Evolutionary conservation across 2,797 vertebrate genomes (phyloP).

Genomic region (Enteromius viviparus): DNA sequence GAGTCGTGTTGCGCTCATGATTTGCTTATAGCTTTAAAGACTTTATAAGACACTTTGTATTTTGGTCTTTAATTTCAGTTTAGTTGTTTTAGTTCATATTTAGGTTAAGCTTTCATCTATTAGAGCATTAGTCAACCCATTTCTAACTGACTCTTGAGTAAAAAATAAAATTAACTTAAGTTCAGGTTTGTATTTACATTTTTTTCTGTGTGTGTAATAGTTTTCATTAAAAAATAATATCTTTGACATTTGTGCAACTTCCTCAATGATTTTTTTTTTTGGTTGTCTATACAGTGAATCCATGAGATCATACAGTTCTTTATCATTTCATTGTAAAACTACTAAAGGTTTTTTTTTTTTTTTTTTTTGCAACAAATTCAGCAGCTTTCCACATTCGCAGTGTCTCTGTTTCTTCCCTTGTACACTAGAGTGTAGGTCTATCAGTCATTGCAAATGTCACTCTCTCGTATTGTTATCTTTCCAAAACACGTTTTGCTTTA

Average conservation of each 20-base stretch:
- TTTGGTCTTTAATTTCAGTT: background rate
- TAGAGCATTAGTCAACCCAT: background rate
- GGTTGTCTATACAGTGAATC: background rate
- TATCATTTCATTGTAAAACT: conserved; percentile 42
- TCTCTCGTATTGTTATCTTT: background rate
- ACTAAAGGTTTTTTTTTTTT: background rate
- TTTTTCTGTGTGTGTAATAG: too few relatives aligned
- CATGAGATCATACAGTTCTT: conserved; percentile 5
- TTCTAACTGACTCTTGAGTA: background rate
- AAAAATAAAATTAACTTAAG: background rate
- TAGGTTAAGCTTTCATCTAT: background rate
- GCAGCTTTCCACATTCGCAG: background rate
- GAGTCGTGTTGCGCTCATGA: background rate
- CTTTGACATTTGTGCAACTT: background rate
- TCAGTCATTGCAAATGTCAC: conserved; percentile 40
- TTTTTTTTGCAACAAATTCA: background rate
- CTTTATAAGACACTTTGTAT: background rate
- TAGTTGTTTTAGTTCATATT: background rate
- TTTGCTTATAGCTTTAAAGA: background rate
- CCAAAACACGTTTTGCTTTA: background rate
- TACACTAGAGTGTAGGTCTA: background rate
- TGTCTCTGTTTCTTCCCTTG: background rate
- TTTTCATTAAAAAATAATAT: background rate
- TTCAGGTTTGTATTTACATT: too few relatives aligned
- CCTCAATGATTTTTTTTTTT: background rate